Base-by-base conservation (phyloP, 2,888 invertebrate species). In the Amphipyra berbera region DNA sequence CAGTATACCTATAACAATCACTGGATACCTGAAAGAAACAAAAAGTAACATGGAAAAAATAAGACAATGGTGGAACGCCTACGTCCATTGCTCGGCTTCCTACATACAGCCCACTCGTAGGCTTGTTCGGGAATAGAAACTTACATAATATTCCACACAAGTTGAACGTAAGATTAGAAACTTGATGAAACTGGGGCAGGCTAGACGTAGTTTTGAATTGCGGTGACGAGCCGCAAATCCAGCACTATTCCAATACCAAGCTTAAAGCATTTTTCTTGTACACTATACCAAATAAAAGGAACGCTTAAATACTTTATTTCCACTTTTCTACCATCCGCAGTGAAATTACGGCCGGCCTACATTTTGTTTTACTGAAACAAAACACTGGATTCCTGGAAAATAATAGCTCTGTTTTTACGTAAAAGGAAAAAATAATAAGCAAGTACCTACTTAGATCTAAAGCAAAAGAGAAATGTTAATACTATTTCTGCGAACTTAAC, bases 61-160 rank as follows among this genome's bases (percentile, higher is more conserved):
- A 61, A 72, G 63, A 82, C 81, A 82, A 82, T 78, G 49, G 52
- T 30, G 30, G 56, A 61, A 65, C 75, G 65, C 80, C 82, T 70
- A 79, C 81, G 61, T 58, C 55, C 56, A 53, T 46, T 35, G 44
- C 21, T 21, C 21, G 54, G 61, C 58, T 71, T 56, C 68, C 61
- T 53, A 58, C 52, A n/a, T 52, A 46, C 55, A 48, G 45, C 46
- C 57, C 65, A 68, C 73, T 79, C 64, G 37, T 66, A 74, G 74
- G 65, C 70, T 62, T 55, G 40, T 71, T 48, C 14, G 58, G 55
- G 57, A 59, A 69, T 56, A 61, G 58, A 42, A 59, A 50, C 69
- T 68, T 81, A 61, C 54, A 73, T 74, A 76, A 64, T 68, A 65
- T 73, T 61, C 63, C 38, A 68, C 58, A 63, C 59, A 60, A 75